Base-by-base conservation (phyloP, 2,113 vertebrate genomes). In the Heterotilapia buettikoferi region DNA sequence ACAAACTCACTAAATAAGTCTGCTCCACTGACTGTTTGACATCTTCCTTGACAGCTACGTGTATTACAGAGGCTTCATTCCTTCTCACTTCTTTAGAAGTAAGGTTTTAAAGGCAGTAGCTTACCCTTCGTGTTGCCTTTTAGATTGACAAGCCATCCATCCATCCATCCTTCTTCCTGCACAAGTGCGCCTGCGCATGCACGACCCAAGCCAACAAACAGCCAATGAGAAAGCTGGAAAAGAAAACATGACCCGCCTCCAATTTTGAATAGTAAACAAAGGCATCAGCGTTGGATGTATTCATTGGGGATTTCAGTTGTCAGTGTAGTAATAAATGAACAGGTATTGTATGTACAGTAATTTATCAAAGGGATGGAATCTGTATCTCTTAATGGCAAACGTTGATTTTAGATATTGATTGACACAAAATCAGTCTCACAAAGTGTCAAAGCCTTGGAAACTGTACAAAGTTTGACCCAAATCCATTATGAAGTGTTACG, bases 151-250 rank as follows among this genome's bases (percentile, higher is more conserved):
- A 59, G 43, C 50, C n/a, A 40, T 43, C 50, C 18, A 36, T 36
- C 68, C 40, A 76, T 5, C 36, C 66, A 80, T 83, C 31, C 33
- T n/a, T 66, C n/a, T 93, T 95, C 90, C 90, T 66, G 19, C 56
- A 86, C 3, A 26, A 38, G 5, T 53, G 88, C 92, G 89, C 89
- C 2, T 88, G 93, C 94, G 93, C 86, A 11, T 1, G 2, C 1
- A 29, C 13, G 14, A 3, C 82, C 85, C 93, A 84, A 9, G 90
- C 85, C 59, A 9, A 7, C 0, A 4, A 36, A 7, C 3, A 87
- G 40, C 94, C 93, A 96, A 96, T 95, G 36, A 84, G 13, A 5
- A 26, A 6, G 1, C n/a, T 18, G 14, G 8, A 83, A 57, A 78
- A 3, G 0, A 47, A 6, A 11, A 50, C 0, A 26, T 1, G 83